phyloP scores from a whole-genome alignment of 1,140 invertebrate genomes.

The Pissodes strobi region DNA sequence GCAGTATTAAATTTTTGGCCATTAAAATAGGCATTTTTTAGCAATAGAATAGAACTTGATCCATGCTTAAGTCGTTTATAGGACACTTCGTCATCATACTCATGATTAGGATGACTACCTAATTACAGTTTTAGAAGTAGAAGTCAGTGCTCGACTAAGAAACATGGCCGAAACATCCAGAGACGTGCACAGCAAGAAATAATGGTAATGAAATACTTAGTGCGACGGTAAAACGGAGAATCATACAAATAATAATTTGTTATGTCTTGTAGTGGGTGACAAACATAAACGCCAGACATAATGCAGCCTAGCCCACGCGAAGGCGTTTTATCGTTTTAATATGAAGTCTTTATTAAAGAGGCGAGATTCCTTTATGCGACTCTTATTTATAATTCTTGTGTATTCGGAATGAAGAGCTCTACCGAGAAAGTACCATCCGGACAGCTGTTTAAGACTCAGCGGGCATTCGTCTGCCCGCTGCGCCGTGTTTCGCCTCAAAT shows the following conservation, averaged over 20 bases:
- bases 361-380: conserved; percentile 13
- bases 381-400: conserved; percentile 26
- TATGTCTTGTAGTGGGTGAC: conserved; percentile 17
- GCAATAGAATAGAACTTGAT: too few species aligned
- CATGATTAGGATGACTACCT: too few species aligned
- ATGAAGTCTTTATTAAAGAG: conserved; percentile 24
- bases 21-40: too few species aligned
- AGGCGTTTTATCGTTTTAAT: conserved; percentile 22
- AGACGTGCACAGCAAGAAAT: too few species aligned
- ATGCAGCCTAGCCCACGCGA: conserved; percentile 8
- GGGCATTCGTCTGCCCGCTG: conserved; percentile 10
- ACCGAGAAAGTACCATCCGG: conserved; percentile 21
- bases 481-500: conserved; percentile 19
- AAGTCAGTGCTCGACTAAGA: too few species aligned
- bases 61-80: too few species aligned
- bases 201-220: too few species aligned
- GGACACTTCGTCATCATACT: too few species aligned
- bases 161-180: too few species aligned
- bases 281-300: conserved; percentile 17
- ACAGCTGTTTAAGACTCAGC: conserved; percentile 21
- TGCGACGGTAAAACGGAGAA: too few species aligned
- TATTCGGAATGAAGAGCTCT: conserved; percentile 21
- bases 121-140: too few species aligned
- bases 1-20: too few species aligned
- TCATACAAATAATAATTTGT: conserved; percentile 4